Percentiles rank a stretch among this genome's conserved stretches.
Evolutionary conservation across 2,797 vertebrate genomes (phyloP).

Genomic region (Hyperoplus immaculatus): DNA sequence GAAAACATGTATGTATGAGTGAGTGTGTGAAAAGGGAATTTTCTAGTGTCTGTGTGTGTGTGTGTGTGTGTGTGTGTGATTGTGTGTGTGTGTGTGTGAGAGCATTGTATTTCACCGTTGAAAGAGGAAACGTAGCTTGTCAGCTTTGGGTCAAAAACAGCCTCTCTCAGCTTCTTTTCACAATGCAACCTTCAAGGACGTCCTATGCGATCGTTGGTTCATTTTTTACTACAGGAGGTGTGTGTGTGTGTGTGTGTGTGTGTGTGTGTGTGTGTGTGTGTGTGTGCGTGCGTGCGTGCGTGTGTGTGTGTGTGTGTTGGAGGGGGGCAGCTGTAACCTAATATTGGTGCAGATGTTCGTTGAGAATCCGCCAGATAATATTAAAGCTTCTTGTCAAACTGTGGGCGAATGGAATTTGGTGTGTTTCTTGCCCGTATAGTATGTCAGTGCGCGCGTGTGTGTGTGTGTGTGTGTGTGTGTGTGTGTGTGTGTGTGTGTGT

Average conservation of each 20-base stretch:
- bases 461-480: slow-evolving; percentile 17
- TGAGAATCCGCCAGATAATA: slow-evolving; percentile 83
- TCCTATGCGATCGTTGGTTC: slow-evolving; percentile 51
- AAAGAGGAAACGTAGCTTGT: slow-evolving; percentile 54
- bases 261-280: slow-evolving; percentile 72
- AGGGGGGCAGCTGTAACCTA: slow-evolving; percentile 77
- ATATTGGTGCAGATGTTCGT: slow-evolving; percentile 87
- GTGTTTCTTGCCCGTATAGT: slow-evolving; percentile 6
- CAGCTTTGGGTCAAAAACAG: slow-evolving; percentile 60
- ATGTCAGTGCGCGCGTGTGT: not conserved
- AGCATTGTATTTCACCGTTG: slow-evolving; percentile 46
- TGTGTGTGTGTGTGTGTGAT: not conserved
- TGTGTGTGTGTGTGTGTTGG: slow-evolving; percentile 52
- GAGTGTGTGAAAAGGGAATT: too few species aligned
- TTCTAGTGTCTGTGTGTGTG: not conserved
- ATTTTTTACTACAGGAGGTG: slow-evolving; percentile 83
- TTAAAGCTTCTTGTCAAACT: slow-evolving; percentile 71
- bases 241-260: slow-evolving; percentile 54
- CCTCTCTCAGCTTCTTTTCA: slow-evolving; percentile 61
- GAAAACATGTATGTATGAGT: slow-evolving; percentile 29
- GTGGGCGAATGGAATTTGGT: slow-evolving; percentile 63
- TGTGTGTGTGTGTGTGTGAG: slow-evolving; percentile 1
- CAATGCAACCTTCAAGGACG: slow-evolving; percentile 75
- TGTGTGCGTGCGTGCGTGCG: slow-evolving; percentile 62
- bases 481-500: not conserved